Percentiles rank a stretch among this genome's conserved stretches.
Conservation (phyloP, 2,888 invertebrate species). For the Ophion ventricosus region DNA sequence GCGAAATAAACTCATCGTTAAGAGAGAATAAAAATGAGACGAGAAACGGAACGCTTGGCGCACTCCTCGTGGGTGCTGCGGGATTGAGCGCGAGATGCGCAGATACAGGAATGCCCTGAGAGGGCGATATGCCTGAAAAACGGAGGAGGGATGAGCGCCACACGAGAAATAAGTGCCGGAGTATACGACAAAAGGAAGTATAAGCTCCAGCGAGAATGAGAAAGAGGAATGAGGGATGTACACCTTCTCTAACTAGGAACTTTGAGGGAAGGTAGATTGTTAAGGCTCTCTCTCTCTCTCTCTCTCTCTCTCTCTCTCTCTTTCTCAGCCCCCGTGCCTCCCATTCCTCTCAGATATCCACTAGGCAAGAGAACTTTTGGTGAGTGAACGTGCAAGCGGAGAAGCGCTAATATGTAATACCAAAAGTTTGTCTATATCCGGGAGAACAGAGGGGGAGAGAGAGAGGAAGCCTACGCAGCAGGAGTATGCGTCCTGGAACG, state of each 20-base stretch:
- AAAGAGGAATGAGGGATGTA: conserved; percentile 29
- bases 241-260: conserved; percentile 44
- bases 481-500: conserved; percentile 42
- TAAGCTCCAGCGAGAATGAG: conserved; percentile 8
- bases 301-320: not conserved
- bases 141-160: conserved; percentile 29
- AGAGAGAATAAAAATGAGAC: not conserved
- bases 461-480: conserved; percentile 36
- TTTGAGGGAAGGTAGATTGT: conserved; percentile 58
- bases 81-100: conserved; percentile 25
- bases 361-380: conserved; percentile 56
- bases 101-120: conserved; percentile 11
- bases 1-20: not conserved
- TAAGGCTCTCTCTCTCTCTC: conserved; percentile 26
- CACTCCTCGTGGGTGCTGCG: not conserved
- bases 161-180: conserved; percentile 42
- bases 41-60: not conserved
- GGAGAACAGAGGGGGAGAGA: conserved; percentile 16
- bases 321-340: not conserved
- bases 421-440: conserved; percentile 66
- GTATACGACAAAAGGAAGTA: conserved; percentile 42
- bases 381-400: conserved; percentile 62
- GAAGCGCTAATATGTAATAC: conserved; percentile 66
- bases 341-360: conserved; percentile 17
- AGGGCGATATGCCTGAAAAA: conserved; percentile 20